phyloP scores from a whole-genome alignment of 1,140 invertebrate species.

The Heliconius eleuchia region DNA sequence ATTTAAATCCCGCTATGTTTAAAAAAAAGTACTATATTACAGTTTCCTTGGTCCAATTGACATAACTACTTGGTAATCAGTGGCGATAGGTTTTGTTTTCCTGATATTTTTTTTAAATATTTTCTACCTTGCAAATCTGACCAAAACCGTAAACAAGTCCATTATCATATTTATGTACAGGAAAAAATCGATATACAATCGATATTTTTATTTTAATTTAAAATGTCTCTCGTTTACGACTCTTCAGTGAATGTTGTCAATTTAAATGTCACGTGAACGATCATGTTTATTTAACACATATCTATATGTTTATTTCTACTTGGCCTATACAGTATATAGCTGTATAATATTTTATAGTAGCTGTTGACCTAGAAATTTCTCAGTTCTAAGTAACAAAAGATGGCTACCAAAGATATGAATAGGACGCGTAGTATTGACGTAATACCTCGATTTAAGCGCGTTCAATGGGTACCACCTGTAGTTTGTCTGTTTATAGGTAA shows the following conservation, averaged over 20 bases:
- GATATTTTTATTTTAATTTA: background rate
- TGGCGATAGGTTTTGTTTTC: too few relatives aligned
- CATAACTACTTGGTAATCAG: too few relatives aligned
- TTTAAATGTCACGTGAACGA: constrained; percentile 16
- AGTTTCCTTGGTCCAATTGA: too few relatives aligned
- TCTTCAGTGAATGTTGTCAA: background rate
- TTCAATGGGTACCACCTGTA: constrained; percentile 28
- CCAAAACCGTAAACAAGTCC: background rate
- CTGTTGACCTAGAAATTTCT: constrained; percentile 40
- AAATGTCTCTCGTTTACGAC: background rate
- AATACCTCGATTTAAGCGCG: constrained; percentile 19
- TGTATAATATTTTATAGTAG: constrained; percentile 1
- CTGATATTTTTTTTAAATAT: too few relatives aligned
- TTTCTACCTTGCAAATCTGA: too few relatives aligned
- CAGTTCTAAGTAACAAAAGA: constrained; percentile 37
- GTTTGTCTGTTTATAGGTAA: background rate
- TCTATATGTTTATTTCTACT: background rate
- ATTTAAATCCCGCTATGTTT: too few relatives aligned
- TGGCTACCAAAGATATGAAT: constrained; percentile 34
- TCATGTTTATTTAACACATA: background rate
- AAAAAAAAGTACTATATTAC: too few relatives aligned
- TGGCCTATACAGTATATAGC: background rate
- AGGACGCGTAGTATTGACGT: constrained; percentile 29
- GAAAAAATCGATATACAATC: background rate
- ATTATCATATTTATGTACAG: background rate